Percentiles rank a stretch among this genome's conserved stretches.
Evolutionary conservation across 1,140 invertebrate species (phyloP).

Genomic region (Drosophila biarmipes): DNA sequence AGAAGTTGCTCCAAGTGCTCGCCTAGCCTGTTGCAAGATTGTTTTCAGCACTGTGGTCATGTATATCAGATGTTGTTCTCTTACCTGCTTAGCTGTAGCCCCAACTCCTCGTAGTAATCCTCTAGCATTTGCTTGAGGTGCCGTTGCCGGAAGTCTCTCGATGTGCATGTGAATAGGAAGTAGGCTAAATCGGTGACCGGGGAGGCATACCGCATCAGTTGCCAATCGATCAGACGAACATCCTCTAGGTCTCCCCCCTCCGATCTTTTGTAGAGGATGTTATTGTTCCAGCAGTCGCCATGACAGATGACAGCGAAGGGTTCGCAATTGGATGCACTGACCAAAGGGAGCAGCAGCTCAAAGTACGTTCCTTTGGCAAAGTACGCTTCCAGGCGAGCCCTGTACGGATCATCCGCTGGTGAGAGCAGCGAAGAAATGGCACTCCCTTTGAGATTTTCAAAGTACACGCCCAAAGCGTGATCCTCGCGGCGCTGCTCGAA

Average conservation of each 20-base stretch:
- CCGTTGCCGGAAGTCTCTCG: constrained; percentile 84
- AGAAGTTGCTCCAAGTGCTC: constrained; percentile 84
- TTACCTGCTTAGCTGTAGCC: constrained; percentile 67
- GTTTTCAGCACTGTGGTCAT: constrained; percentile 32
- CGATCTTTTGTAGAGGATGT: constrained; percentile 85
- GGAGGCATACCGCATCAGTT: constrained; percentile 86
- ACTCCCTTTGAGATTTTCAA: constrained; percentile 60
- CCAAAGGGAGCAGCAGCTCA: constrained; percentile 37
- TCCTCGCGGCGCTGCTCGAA: constrained; percentile 61
- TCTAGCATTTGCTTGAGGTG: constrained; percentile 85
- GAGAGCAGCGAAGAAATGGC: constrained; percentile 44
- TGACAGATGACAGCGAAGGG: constrained; percentile 85
- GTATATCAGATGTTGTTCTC: background rate
- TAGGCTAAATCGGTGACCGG: constrained; percentile 87
- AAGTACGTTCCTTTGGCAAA: constrained; percentile 52
- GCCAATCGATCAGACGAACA: constrained; percentile 86
- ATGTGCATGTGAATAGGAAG: constrained; percentile 86
- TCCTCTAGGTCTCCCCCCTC: constrained; percentile 62
- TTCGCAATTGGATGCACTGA: constrained; percentile 60
- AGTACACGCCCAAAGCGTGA: constrained; percentile 51
- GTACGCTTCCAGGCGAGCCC: constrained; percentile 38
- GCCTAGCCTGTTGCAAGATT: constrained; percentile 67
- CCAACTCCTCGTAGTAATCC: constrained; percentile 86
- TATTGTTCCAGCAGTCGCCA: constrained; percentile 87
- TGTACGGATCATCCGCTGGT: constrained; percentile 5